Evolutionary conservation across 1,140 invertebrate genomes (phyloP).

Genomic region (Philaenus spumarius): DNA sequence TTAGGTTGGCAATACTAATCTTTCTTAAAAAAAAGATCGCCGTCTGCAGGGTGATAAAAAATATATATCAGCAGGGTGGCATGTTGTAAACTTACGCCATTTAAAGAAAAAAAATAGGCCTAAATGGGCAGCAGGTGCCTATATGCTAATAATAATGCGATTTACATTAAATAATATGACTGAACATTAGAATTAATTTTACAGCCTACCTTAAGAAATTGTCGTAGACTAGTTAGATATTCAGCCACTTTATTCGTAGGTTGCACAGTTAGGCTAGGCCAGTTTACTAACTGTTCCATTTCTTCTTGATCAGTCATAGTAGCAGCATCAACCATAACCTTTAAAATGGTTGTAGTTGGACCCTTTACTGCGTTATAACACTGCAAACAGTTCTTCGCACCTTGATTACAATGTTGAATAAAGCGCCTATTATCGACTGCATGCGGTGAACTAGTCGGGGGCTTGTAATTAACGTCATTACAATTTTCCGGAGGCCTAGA

Average conservation of each 20-base stretch:
- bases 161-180: too few species aligned
- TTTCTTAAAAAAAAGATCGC: too few species aligned
- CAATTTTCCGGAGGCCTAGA: conserved; percentile 10
- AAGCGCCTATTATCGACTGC: conserved; percentile 10
- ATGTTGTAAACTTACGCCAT: too few species aligned
- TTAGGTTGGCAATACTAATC: too few species aligned
- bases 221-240: conserved; percentile 32
- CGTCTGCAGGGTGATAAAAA: too few species aligned
- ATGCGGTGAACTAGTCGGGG: conserved; percentile 4
- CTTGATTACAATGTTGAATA: conserved; percentile 20
- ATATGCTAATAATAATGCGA: too few species aligned
- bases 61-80: too few species aligned
- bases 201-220: conserved; percentile 33
- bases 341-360: conserved; percentile 38
- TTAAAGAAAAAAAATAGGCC: too few species aligned
- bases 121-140: too few species aligned
- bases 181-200: too few species aligned
- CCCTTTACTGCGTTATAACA: conserved; percentile 19
- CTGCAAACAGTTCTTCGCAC: conserved; percentile 23
- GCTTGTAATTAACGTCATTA: conserved; percentile 16
- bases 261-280: conserved; percentile 24
- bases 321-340: conserved; percentile 45
- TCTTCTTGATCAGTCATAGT: conserved; percentile 46
- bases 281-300: conserved; percentile 25
- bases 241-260: conserved; percentile 34